These are phyloP conservation scores for Araneus ventricosus DNA, from an alignment of 1,140 invertebrate genomes.

Conservation along the genomic window DNA sequence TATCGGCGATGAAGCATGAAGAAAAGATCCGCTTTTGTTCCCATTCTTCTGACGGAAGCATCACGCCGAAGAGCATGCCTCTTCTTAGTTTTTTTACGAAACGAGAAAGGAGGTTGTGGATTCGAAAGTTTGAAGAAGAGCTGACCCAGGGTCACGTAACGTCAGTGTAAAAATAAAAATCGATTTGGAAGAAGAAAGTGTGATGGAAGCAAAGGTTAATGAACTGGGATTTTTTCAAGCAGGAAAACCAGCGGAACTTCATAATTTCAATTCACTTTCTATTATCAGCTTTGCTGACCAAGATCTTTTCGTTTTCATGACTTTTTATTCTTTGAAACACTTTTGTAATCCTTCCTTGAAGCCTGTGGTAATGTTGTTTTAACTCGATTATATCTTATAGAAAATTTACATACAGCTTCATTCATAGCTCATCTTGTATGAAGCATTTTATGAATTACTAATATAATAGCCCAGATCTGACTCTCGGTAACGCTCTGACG, in stretches of 20 bases:
- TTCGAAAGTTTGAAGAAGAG: background rate
- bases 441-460: too few species aligned
- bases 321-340: too few species aligned
- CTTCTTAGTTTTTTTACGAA: background rate
- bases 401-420: too few species aligned
- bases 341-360: too few species aligned
- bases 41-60: constrained; percentile 10
- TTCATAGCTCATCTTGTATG: too few species aligned
- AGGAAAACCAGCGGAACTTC: background rate
- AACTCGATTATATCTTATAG: too few species aligned
- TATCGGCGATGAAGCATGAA: constrained; percentile 4
- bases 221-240: background rate
- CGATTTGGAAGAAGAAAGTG: constrained; percentile 40
- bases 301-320: too few species aligned
- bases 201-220: background rate
- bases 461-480: too few species aligned
- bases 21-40: background rate
- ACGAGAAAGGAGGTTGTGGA: constrained; percentile 13
- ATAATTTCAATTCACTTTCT: too few species aligned
- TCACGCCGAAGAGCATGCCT: background rate
- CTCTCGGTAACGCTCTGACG: too few species aligned
- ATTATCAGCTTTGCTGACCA: too few species aligned
- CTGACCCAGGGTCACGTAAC: background rate
- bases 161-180: background rate
- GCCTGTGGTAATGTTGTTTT: too few species aligned